Evolutionary conservation across 1,140 invertebrate species (phyloP).

Genomic region (Aphelenchoides besseyi): DNA sequence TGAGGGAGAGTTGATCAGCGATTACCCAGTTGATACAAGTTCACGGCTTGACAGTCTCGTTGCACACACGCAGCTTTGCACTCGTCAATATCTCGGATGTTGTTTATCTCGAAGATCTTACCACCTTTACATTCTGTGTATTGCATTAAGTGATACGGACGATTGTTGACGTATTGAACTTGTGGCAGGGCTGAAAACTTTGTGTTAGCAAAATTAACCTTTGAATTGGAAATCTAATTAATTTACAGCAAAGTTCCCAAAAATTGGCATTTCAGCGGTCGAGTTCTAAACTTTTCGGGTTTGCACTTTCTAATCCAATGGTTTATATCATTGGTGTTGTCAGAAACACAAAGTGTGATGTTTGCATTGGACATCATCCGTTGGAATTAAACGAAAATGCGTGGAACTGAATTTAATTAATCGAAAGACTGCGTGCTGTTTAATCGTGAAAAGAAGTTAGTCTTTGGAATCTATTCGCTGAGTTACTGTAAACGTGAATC

Average conservation of each 20-base stretch:
- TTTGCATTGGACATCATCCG: neutral
- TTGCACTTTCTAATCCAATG: neutral
- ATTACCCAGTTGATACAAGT: constrained; percentile 40
- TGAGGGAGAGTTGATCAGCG: neutral
- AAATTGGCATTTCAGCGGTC: too few species aligned
- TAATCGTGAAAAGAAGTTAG: constrained; percentile 8
- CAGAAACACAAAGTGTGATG: neutral
- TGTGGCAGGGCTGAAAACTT: constrained; percentile 45
- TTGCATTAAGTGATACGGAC: constrained; percentile 48
- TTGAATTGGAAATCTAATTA: neutral
- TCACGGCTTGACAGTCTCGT: constrained; percentile 44
- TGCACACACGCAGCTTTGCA: constrained; percentile 50
- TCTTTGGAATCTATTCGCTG: neutral
- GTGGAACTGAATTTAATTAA: neutral
- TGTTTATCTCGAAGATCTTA: constrained; percentile 49
- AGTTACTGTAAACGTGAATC: too few species aligned
- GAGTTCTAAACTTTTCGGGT: neutral
- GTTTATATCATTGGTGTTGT: neutral
- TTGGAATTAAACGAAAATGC: neutral
- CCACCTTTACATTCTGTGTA: constrained; percentile 47
- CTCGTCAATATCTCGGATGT: constrained; percentile 48
- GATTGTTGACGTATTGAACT: constrained; percentile 46
- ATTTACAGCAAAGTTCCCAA: neutral
- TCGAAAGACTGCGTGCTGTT: neutral
- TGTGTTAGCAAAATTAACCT: too few species aligned